Conservation (phyloP, 2,888 invertebrate genomes). For the Ditula angustiorana region DNA sequence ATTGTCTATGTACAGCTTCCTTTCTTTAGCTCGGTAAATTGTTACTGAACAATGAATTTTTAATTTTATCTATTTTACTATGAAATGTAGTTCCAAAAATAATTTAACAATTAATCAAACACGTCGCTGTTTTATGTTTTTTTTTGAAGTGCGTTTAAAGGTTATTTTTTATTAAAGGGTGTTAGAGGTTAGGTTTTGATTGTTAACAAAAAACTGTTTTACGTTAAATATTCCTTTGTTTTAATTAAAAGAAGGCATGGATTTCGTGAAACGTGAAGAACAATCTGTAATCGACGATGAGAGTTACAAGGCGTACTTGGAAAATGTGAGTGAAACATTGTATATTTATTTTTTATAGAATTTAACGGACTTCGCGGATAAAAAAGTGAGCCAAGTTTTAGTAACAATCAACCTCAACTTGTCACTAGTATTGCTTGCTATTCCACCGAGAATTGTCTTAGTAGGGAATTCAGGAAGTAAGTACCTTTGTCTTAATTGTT, state of each 20-base stretch:
- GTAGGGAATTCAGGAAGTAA: too few species aligned
- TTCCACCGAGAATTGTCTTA: too few species aligned
- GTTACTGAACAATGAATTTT: constrained; percentile 26
- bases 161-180: constrained; percentile 15
- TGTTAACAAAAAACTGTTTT: constrained; percentile 54
- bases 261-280: constrained; percentile 79
- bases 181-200: constrained; percentile 67
- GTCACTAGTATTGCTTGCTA: too few species aligned
- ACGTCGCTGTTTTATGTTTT: constrained; percentile 48
- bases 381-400: too few species aligned
- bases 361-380: not conserved
- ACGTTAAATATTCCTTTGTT: constrained; percentile 41
- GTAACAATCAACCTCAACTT: too few species aligned
- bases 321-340: constrained; percentile 64
- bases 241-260: constrained; percentile 57
- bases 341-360: not conserved
- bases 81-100: not conserved
- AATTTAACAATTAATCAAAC: constrained; percentile 46
- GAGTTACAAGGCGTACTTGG: constrained; percentile 72
- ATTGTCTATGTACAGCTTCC: constrained; percentile 69
- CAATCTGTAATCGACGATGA: constrained; percentile 71
- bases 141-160: not conserved
- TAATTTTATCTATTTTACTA: constrained; percentile 6
- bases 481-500: too few species aligned
- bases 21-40: constrained; percentile 61